These are phyloP conservation scores for Arremon brunneinucha DNA, from an alignment of 2,797 vertebrate species.

Conservation along the genomic window DNA sequence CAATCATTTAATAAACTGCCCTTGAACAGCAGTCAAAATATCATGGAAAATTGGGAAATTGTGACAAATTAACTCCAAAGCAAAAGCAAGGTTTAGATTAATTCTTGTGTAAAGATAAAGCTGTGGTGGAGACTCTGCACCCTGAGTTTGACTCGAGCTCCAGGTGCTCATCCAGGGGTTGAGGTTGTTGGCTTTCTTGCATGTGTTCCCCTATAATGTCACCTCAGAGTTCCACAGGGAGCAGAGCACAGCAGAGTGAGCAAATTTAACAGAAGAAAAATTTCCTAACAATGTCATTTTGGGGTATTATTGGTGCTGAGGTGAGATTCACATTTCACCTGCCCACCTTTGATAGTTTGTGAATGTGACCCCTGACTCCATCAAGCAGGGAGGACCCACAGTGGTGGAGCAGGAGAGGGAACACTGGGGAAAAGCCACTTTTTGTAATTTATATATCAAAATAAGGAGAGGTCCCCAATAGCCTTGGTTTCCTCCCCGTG, in stretches of 20 bases:
- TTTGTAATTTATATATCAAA: not conserved
- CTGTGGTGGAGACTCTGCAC: not conserved
- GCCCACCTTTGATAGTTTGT: not conserved
- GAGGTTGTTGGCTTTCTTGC: not conserved
- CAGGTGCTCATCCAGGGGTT: not conserved
- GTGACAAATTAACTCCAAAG: not conserved
- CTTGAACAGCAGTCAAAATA: not conserved
- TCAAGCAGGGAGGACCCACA: not conserved
- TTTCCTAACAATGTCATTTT: not conserved
- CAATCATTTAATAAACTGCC: not conserved
- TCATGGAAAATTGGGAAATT: rapidly evolving
- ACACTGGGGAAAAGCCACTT: not conserved
- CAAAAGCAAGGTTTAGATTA: not conserved
- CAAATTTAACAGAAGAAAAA: not conserved
- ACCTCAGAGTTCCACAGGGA: not conserved
- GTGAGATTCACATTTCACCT: not conserved
- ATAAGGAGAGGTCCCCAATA: not conserved
- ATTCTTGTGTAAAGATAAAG: not conserved
- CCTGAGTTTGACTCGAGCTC: not conserved
- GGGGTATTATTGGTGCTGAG: not conserved
- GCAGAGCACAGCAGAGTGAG: not conserved
- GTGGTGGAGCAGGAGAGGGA: not conserved
- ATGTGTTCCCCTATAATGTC: not conserved
- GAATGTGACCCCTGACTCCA: not conserved
- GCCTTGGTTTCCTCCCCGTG: not conserved